These are phyloP conservation scores for Drosophila parvula DNA, from an alignment of 1,140 invertebrate species.

Conservation along the genomic window DNA sequence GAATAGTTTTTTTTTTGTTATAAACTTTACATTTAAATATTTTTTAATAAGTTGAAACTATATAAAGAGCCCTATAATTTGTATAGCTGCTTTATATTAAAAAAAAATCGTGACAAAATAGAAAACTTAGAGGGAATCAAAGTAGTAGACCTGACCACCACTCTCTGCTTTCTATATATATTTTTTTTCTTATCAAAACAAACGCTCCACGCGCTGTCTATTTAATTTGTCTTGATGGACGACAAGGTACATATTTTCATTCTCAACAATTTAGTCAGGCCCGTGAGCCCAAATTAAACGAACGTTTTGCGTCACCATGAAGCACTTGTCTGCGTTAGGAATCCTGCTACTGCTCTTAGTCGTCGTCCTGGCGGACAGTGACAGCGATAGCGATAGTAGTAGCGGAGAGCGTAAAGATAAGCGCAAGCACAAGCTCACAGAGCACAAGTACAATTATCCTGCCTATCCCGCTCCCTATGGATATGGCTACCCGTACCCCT, in stretches of 20 bases:
- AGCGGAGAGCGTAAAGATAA: constrained; percentile 27
- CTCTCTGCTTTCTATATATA: constrained; percentile 5
- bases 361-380: constrained; percentile 40
- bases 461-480: constrained; percentile 21
- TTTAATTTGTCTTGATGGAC: constrained; percentile 29
- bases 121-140: constrained; percentile 14
- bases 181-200: constrained; percentile 34
- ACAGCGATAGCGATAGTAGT: constrained; percentile 38
- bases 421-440: background rate
- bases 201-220: constrained; percentile 14
- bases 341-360: constrained; percentile 41
- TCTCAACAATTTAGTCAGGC: constrained; percentile 36
- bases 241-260: constrained; percentile 16
- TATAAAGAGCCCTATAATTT: background rate
- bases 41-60: background rate
- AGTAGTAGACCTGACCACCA: background rate
- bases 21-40: background rate
- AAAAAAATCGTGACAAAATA: background rate
- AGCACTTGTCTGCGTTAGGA: constrained; percentile 7
- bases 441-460: constrained; percentile 60
- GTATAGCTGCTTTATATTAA: background rate
- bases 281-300: constrained; percentile 15
- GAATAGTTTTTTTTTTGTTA: background rate
- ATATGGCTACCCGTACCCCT: constrained; percentile 21
- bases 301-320: constrained; percentile 18